Evolutionary conservation across 2,797 vertebrate species (phyloP).

Genomic region (Channa striata): DNA sequence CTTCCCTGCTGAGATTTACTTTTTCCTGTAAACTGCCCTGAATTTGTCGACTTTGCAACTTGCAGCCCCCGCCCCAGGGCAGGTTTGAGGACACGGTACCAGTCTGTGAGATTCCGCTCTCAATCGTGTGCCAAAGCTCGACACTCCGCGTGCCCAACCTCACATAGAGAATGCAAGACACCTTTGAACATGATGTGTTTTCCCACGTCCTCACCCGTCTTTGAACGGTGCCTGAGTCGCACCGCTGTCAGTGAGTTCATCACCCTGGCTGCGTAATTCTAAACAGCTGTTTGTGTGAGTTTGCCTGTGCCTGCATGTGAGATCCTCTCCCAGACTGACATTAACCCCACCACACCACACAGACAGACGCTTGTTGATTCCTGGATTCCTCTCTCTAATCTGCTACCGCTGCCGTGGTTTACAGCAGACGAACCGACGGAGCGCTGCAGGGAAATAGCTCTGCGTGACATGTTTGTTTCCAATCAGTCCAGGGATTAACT

Average conservation of each 20-base stretch:
- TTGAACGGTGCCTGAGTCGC: slow-evolving; percentile 69
- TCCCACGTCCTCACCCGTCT: slow-evolving; percentile 62
- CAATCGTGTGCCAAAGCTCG: neutral
- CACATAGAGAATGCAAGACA: slow-evolving; percentile 43
- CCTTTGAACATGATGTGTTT: slow-evolving; percentile 48
- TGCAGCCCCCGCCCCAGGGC: neutral
- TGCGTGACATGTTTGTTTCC: slow-evolving; percentile 75
- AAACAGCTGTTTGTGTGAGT: slow-evolving; percentile 74
- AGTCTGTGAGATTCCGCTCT: slow-evolving; percentile 18
- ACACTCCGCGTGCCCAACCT: slow-evolving; percentile 22
- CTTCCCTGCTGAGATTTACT: slow-evolving; percentile 20
- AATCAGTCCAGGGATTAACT: slow-evolving; percentile 67
- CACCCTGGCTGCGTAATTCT: slow-evolving; percentile 70
- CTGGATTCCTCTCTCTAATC: slow-evolving; percentile 73
- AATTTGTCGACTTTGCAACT: slow-evolving; percentile 50
- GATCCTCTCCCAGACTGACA: slow-evolving; percentile 63
- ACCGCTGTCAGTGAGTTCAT: slow-evolving; percentile 75
- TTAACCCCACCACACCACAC: slow-evolving; percentile 68
- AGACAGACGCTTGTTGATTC: slow-evolving; percentile 75
- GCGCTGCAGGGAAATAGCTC: slow-evolving; percentile 65
- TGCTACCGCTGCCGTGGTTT: slow-evolving; percentile 66
- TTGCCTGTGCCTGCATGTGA: slow-evolving; percentile 51
- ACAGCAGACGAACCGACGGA: slow-evolving; percentile 63
- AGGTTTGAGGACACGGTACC: slow-evolving; percentile 34
- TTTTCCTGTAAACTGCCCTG: slow-evolving; percentile 18